Evolutionary conservation across 2,888 invertebrate species (phyloP).

Genomic region (Maniola hyperantus): DNA sequence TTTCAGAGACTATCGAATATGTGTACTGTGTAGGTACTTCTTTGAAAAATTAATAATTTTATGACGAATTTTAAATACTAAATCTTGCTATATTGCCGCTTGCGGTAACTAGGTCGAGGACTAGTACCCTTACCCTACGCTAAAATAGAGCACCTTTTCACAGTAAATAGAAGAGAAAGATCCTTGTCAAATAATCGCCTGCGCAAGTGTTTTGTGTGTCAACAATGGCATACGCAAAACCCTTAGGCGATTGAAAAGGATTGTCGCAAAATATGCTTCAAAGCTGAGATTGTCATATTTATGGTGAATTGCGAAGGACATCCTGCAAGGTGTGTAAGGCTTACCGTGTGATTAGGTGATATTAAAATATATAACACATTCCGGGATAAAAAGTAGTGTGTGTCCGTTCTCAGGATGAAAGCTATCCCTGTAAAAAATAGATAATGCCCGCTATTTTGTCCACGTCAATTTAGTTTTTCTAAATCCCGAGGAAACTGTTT

Average conservation of each 20-base stretch:
- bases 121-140: slow-evolving; percentile 48
- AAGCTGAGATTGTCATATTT: slow-evolving; percentile 37
- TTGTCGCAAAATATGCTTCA: slow-evolving; percentile 55
- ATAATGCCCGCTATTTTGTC: no score
- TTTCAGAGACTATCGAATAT: no score
- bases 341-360: slow-evolving; percentile 2
- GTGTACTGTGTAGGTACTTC: no score
- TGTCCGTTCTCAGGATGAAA: no score
- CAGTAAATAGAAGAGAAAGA: slow-evolving; percentile 61
- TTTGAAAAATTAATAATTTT: no score
- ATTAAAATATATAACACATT: no score
- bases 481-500: no score
- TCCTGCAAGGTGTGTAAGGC: slow-evolving; percentile 53
- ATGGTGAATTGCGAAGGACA: slow-evolving; percentile 49
- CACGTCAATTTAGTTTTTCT: no score
- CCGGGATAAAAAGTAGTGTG: no score
- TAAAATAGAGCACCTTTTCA: slow-evolving; percentile 59
- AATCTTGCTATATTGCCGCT: background rate
- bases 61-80: no score
- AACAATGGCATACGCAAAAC: slow-evolving; percentile 54
- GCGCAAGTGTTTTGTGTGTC: slow-evolving; percentile 62
- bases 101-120: background rate
- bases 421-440: no score
- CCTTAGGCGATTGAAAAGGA: slow-evolving; percentile 49
- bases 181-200: slow-evolving; percentile 71